Evolutionary conservation across 2,888 invertebrate genomes (phyloP).

Genomic region (Tetheella fluctuosa): DNA sequence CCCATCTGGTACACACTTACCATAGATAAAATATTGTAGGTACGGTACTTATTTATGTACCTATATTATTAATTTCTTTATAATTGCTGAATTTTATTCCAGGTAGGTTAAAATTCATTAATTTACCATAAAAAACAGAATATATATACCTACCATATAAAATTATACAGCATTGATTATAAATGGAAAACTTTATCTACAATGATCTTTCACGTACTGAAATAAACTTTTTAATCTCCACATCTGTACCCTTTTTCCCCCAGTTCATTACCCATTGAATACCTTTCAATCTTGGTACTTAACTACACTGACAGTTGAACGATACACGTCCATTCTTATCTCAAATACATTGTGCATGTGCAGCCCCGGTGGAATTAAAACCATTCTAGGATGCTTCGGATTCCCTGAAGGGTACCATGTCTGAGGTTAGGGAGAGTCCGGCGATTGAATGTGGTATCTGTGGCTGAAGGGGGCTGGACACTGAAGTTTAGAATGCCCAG

Average conservation of each 20-base stretch:
- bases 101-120: too few species aligned
- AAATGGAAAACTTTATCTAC: neutral
- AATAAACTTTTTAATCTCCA: neutral
- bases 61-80: too few species aligned
- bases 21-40: neutral
- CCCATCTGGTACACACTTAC: neutral
- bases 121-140: too few species aligned
- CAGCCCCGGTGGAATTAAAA: conserved; percentile 65
- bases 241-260: neutral
- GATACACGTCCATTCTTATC: conserved; percentile 57
- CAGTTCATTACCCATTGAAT: conserved; percentile 11
- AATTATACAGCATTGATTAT: too few species aligned
- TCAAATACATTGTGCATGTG: conserved; percentile 59
- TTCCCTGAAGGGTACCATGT: conserved; percentile 59
- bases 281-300: conserved; percentile 4
- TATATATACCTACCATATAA: too few species aligned
- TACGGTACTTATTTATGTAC: too few species aligned
- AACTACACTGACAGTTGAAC: conserved; percentile 2
- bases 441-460: conserved; percentile 75
- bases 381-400: conserved; percentile 54
- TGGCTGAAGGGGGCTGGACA: conserved; percentile 49
- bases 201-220: neutral
- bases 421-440: conserved; percentile 60
- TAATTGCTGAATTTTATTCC: too few species aligned
- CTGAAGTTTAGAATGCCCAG: conserved; percentile 40